Evolutionary conservation across 2,888 invertebrate genomes (phyloP).

Genomic region (Drosophila affinis): DNA sequence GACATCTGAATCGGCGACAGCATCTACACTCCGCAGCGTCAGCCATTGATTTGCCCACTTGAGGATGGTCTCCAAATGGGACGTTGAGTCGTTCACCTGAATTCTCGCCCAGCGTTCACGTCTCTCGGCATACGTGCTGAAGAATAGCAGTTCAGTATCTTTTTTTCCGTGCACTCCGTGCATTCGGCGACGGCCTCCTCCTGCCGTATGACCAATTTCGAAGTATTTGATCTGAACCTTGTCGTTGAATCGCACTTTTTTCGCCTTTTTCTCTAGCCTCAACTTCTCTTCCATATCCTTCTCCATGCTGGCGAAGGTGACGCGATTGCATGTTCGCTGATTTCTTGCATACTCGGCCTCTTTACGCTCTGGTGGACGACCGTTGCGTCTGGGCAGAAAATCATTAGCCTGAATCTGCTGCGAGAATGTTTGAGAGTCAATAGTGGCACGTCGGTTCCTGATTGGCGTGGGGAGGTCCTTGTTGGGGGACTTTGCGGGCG

Average conservation of each 20-base stretch:
- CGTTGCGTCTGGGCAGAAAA: constrained; percentile 1
- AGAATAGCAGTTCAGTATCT: constrained; percentile 46
- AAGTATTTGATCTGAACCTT: constrained; percentile 64
- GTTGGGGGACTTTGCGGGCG: constrained; percentile 48
- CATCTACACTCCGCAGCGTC: constrained; percentile 85
- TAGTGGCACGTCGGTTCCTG: constrained; percentile 33
- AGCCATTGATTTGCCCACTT: constrained; percentile 89
- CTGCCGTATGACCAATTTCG: constrained; percentile 60
- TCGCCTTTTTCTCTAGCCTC: constrained; percentile 8
- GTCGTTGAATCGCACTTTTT: constrained; percentile 74
- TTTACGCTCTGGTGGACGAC: constrained; percentile 47
- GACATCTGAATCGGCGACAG: constrained; percentile 84
- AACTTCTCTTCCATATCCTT: constrained; percentile 47
- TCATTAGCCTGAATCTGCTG: constrained; percentile 53
- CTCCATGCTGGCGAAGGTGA: constrained; percentile 78
- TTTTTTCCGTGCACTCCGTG: constrained; percentile 37
- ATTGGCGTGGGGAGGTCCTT: constrained; percentile 5
- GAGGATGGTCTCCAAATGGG: constrained; percentile 85
- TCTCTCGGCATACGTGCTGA: constrained; percentile 64
- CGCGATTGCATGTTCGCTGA: constrained; percentile 47
- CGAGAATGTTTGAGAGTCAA: constrained; percentile 48
- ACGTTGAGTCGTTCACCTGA: constrained; percentile 83
- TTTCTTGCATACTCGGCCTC: constrained; percentile 47
- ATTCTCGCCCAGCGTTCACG: constrained; percentile 55
- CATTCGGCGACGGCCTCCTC: constrained; percentile 33